These are phyloP conservation scores for Argyresthia goedartella DNA, from an alignment of 2,888 invertebrate species.

Conservation along the genomic window DNA sequence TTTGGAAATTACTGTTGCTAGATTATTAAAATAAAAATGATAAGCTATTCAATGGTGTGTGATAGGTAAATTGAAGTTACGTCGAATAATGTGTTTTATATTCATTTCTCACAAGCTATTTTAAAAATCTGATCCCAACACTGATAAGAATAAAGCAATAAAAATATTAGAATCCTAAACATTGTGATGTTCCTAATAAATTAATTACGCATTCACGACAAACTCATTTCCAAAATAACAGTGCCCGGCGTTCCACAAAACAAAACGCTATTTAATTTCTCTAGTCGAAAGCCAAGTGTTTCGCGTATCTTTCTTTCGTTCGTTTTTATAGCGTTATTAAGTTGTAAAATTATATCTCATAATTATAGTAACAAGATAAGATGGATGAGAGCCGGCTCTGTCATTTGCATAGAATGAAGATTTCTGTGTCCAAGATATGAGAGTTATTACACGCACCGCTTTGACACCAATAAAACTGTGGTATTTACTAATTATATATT, in stretches of 20 bases:
- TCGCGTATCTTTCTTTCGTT: not conserved
- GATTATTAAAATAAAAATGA: no score
- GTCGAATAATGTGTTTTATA: no score
- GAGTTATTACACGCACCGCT: not conserved
- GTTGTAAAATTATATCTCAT: slow-evolving; percentile 1
- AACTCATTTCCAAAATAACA: not conserved
- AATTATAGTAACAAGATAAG: not conserved
- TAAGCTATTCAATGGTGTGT: no score
- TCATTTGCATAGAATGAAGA: slow-evolving; percentile 10
- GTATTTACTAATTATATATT: no score
- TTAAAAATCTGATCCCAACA: no score
- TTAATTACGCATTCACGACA: not conserved
- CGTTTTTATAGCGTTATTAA: not conserved
- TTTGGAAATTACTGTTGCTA: no score
- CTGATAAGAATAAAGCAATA: no score
- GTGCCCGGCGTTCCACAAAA: not conserved
- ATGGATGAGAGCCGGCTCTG: not conserved
- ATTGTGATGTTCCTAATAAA: not conserved
- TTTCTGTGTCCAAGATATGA: slow-evolving; percentile 5
- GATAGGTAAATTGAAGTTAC: no score
- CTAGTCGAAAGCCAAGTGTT: not conserved
- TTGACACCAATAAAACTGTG: slow-evolving; percentile 45
- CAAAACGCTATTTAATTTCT: no score
- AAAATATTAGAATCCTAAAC: no score
- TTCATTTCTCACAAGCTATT: no score